A percentile compares a stretch with the other conserved stretches of the same genome.
These are phyloP conservation scores for Ceratitis capitata DNA, from an alignment of 1,140 invertebrate genomes.

Conservation along the genomic window DNA sequence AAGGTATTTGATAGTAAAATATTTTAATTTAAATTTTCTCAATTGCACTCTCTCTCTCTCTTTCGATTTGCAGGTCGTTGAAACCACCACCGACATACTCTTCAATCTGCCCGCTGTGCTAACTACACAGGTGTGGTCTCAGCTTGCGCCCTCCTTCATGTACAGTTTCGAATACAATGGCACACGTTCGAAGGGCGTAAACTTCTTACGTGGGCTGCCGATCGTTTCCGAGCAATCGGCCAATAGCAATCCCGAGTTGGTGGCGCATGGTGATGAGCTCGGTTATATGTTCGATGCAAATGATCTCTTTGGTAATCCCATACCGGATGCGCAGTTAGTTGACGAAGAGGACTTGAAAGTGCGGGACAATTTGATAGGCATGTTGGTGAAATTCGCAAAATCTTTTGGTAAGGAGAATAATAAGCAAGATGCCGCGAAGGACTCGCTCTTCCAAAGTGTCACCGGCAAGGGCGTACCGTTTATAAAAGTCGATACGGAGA, in stretches of 20 bases:
- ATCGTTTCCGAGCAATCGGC: constrained; percentile 65
- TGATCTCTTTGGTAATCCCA: constrained; percentile 69
- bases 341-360: constrained; percentile 70
- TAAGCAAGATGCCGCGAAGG: constrained; percentile 57
- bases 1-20: constrained; percentile 50
- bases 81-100: constrained; percentile 72
- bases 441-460: constrained; percentile 65
- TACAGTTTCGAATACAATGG: constrained; percentile 79
- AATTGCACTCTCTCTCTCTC: neutral
- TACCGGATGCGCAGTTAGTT: constrained; percentile 61
- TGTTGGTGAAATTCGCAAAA: constrained; percentile 75
- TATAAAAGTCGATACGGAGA: constrained; percentile 68
- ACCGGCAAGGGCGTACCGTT: constrained; percentile 67
- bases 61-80: constrained; percentile 60
- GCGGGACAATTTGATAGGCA: constrained; percentile 70
- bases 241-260: constrained; percentile 60
- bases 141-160: constrained; percentile 70
- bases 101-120: constrained; percentile 79
- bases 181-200: constrained; percentile 69
- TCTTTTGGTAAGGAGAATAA: neutral
- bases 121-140: constrained; percentile 73
- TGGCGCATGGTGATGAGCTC: constrained; percentile 75
- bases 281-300: constrained; percentile 75
- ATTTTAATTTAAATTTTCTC: neutral
- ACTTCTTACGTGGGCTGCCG: constrained; percentile 72